Evolutionary conservation across 2,113 vertebrate genomes (phyloP), one percentile per base, ranked within the genome.

Genomic region (Thalassarche chlororhynchos): DNA sequence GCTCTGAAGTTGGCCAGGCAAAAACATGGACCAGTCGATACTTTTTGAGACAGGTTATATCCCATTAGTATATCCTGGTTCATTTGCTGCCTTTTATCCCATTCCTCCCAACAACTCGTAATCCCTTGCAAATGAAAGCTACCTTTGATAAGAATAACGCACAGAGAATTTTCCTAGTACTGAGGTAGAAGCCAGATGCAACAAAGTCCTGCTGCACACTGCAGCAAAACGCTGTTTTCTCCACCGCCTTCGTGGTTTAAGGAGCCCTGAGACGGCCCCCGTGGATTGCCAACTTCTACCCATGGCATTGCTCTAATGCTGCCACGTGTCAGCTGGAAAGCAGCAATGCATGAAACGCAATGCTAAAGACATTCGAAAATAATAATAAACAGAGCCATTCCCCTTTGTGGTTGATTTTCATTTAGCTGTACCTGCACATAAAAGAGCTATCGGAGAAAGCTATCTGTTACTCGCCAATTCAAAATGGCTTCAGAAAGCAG

Each of bases 241-340:
- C n/a, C 70, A 14, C 7, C 8, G 1, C 49, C 44, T 12, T 2
- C 5, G 7, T 1, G 28, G 71, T 10, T 10, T 14, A 8, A 42
- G 60, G 26, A 32, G 14, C 14, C 52, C 10, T 1, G 21, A 24
- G 17, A n/a, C 7, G 4, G 28, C 8, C 42, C 54, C n/a, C 1
- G 0, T 5, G 46, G 25, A 23, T 11, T 21, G 29, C 12, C 2
- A 14, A 12, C 34, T 31, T 36, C 54, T 47, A 11, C 34, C 64
- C 49, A 6, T 17, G 40, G 47, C 47, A 8, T 2, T 62, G 75
- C 78, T 74, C 32, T 6, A 31, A 7, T 1, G 18, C 52, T 65
- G 76, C 52, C 38, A 6, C 6, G 5, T 3, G 16, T 9, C 0
- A 4, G 47, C 60, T 74, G 87, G 78, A 29, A 42, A 46, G 58